A percentile compares a stretch with the other conserved stretches of the same genome.
Conservation (phyloP, 2,797 vertebrate species). For the Paramormyrops hopkinsi region DNA sequence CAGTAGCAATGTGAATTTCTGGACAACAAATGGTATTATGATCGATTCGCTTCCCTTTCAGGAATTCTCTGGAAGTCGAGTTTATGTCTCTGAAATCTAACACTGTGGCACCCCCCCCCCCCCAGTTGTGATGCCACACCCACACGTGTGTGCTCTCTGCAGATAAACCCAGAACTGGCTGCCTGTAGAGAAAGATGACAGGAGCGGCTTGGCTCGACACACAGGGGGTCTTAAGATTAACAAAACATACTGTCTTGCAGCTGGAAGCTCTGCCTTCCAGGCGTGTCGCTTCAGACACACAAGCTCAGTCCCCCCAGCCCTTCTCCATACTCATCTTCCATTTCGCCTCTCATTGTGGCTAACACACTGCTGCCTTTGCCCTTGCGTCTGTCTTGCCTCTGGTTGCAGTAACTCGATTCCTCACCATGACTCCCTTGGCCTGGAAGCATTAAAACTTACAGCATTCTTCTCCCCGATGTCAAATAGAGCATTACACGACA, state of each 20-base stretch:
- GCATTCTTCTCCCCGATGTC: neutral
- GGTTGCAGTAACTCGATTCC: constrained; percentile 52
- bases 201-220: constrained; percentile 37
- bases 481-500: no score
- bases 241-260: constrained; percentile 11
- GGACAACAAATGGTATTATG: neutral
- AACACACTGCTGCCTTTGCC: constrained; percentile 50
- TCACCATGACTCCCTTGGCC: constrained; percentile 36
- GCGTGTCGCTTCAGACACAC: neutral
- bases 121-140: constrained; percentile 27
- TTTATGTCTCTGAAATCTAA: constrained; percentile 1
- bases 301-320: neutral
- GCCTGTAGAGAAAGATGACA: constrained; percentile 33
- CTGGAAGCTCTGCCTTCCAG: constrained; percentile 2
- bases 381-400: constrained; percentile 47
- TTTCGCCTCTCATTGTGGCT: constrained; percentile 24
- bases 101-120: neutral
- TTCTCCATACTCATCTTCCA: constrained; percentile 25
- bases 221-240: constrained; percentile 30
- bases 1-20: neutral
- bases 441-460: neutral
- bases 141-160: constrained; percentile 49
- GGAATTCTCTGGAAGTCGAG: neutral
- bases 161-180: constrained; percentile 59
- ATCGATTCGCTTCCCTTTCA: neutral